Base-by-base conservation (phyloP, 2,797 vertebrate species). In the Trichosurus vulpecula region DNA sequence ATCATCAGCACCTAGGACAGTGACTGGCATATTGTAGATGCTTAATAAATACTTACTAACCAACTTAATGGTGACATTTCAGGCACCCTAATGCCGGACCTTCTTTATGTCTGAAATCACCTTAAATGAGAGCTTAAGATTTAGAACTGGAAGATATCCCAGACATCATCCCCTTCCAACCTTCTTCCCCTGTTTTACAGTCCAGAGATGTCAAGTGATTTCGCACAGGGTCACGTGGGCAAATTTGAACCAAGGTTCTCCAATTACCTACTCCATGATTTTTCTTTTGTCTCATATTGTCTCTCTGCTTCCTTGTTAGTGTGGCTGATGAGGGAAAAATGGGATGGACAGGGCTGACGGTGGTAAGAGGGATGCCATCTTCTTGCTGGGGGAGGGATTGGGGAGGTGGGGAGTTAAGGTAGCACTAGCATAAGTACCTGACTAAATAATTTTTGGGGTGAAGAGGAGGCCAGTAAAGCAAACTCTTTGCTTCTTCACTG, bases 401-500 rank as follows among this genome's bases (percentile, higher is more conserved):
- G 54, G 90, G 30, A 53, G 29, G 27, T 54, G 58, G 93, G n/a
- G 96, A 74, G 66, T 54, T 94, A 61, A 56, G 58, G 22, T 93
- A 47, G 41, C n/a, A n/a, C 61, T 41, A 74, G 35, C 19, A 25
- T 22, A 81, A 25, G 8, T 41, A 41, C 22, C n/a, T 25, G 66
- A 47, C 6, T 74, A 74, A 41, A 66, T 66, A 4, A 74, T 74
- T 74, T 74, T 74, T 41, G 35, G 41, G 10, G 8, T 81, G 61
- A 92, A 29, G 81, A 87, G 51, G 90, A 91, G 41, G 25, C 13
- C 81, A 41, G n/a, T 94, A 35, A 35, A 93, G 31, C 27, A 92
- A 95, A 94, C 52, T n/a, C 47, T 35, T 30, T 96, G 2, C 6
- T 95, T 93, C 41, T 94, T 94, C 92, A 57, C 35, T 47, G 6